Evolutionary conservation across 2,113 vertebrate species (phyloP), one percentile per base, ranked within the genome.

Genomic region (Forbesichthys papilliferus): DNA sequence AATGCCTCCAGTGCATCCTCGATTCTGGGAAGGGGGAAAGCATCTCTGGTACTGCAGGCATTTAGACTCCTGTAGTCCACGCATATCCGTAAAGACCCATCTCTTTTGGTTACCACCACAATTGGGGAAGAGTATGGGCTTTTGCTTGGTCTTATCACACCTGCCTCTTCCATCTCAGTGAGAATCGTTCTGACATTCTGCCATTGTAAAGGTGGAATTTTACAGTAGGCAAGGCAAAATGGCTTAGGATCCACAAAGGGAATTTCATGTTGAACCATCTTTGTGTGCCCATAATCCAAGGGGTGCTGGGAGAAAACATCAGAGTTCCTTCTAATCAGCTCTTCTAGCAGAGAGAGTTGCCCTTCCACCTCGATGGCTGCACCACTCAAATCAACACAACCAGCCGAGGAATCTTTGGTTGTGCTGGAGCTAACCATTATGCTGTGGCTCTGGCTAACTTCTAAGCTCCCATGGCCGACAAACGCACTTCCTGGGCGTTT

Each of bases 1-100:
- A 75, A 27, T 1, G 46, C 58, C 33, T 76, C 62, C 13, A 79
- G 61, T 46, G 70, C 70, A 5, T 68, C 75, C 60, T 78, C 65
- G 14, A 61, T 69, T 48, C 72, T 66, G 8, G 66, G n/a, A 3
- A 57, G 55, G n/a, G 13, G 71, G 14, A 51, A 64, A 13, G 69
- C 54, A 57, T 73, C 75, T 57, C 52, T 20, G 5, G 57, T 20
- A 20, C 20, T 20, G 20, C 20, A 20, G 20, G 20, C 20, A 20
- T 20, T 20, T 20, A 20, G 20, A 0, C 20, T 20, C 20, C 20
- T 20, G 20, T 20, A 20, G 20, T 20, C 20, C 20, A 77, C 48
- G 11, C 75, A 78, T 3, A 69, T 8, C 11, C 67, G 27, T 11
- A 69, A 42, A 4, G 71, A 78, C 1, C 71, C 71, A 65, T 78